Base-by-base conservation (phyloP, 2,888 invertebrate species). In the Synanthedon vespiformis region DNA sequence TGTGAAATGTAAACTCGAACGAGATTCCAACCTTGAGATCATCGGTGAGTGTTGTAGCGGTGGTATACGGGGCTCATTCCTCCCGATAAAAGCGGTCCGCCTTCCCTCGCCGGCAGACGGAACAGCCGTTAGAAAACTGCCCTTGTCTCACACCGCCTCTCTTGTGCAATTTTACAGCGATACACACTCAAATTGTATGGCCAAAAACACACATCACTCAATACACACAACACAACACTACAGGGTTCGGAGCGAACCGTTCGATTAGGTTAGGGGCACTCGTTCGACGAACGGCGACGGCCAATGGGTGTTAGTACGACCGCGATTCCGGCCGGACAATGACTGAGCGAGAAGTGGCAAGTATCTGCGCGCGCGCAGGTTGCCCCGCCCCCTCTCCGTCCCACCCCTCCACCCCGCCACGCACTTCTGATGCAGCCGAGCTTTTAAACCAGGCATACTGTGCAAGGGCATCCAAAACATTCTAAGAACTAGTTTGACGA, bases 11-110 rank as follows among this genome's bases (percentile, higher is more conserved):
- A 58, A 63, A 60, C 54, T 63, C 40, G 57, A 63, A 59, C 63
- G 61, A 67, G 63, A 68, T 72, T 67, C 83, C 74, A 80, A 87
- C 87, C 87, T 86, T 83, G 86, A 86, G 86, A 86, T 87, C 87
- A 87, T 87, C 86, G 87, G 84, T 85, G 80, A 81, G 82, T 83
- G 77, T 76, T 72, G 74, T 76, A 80, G 64, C 74, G 74, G 76
- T 83, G 76, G 73, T 83, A 74, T 76, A 73, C 84, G 80, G 85
- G 85, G 85, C 85, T 86, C 87, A 87, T 87, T 85, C 85, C 86
- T 87, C 86, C 87, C 86, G 81, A 77, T 78, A 66, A 69, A 74
- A 74, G 74, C 72, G 70, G 69, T 76, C 68, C 82, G 83, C 84
- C 83, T 77, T 84, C 78, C 81, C 82, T 83, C 80, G 80, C 80